These are phyloP conservation scores for Mimas tiliae DNA, from an alignment of 2,888 invertebrate species.

Conservation along the genomic window DNA sequence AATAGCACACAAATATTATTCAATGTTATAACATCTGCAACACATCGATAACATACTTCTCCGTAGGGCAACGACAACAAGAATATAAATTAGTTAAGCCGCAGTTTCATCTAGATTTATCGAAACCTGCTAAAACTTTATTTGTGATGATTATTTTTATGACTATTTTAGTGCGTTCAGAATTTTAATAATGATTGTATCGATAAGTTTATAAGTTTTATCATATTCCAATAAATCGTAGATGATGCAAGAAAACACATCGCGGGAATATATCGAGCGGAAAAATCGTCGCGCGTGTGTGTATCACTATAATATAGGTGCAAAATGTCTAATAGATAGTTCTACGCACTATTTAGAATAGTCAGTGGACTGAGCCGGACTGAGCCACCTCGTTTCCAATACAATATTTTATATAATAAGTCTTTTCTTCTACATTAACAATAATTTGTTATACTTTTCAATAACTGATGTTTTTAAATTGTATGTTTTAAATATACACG, in stretches of 20 bases:
- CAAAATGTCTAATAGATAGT: conserved; percentile 79
- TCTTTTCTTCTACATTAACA: conserved; percentile 80
- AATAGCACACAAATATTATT: conserved; percentile 34
- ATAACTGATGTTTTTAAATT: conserved; percentile 62
- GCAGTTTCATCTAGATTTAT: background rate
- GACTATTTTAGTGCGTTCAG: conserved; percentile 22
- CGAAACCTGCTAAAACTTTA: conserved; percentile 2
- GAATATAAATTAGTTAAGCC: conserved; percentile 27
- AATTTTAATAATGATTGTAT: conserved; percentile 14
- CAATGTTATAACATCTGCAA: conserved; percentile 50
- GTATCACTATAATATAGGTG: conserved; percentile 72
- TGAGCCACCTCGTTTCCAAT: conserved; percentile 48
- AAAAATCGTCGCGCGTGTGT: conserved; percentile 58
- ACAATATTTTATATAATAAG: conserved; percentile 66
- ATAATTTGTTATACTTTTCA: conserved; percentile 66
- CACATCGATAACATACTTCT: conserved; percentile 56
- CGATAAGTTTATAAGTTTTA: conserved; percentile 15
- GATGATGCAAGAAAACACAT: conserved; percentile 35
- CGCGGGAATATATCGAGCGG: conserved; percentile 47
- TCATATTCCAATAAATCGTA: background rate
- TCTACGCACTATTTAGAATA: conserved; percentile 80
- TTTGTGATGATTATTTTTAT: conserved; percentile 35
- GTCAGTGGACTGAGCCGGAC: conserved; percentile 55
- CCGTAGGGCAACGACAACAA: conserved; percentile 26
- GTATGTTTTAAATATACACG: conserved; percentile 66